These are phyloP conservation scores for Acleris sparsana DNA, from an alignment of 2,888 invertebrate genomes.

Conservation along the genomic window DNA sequence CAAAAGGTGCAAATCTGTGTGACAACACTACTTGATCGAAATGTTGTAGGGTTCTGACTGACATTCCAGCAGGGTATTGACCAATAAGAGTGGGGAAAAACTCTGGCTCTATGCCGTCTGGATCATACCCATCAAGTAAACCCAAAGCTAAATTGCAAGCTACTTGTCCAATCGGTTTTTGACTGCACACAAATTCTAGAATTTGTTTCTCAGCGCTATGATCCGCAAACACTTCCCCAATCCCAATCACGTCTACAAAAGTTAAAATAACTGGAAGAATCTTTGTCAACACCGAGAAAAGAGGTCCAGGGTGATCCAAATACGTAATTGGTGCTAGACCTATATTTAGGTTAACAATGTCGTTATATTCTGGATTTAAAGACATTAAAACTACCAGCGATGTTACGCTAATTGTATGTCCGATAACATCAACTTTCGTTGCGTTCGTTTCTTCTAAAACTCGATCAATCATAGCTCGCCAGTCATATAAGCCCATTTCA, in stretches of 20 bases:
- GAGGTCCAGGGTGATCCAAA: conserved; percentile 4
- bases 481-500: conserved; percentile 15
- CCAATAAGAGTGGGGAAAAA: conserved; percentile 8
- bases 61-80: conserved; percentile 10
- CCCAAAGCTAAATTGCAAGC: background rate
- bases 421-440: conserved; percentile 8
- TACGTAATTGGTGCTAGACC: conserved; percentile 3
- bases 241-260: background rate
- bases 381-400: conserved; percentile 12
- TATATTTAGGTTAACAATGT: conserved; percentile 3
- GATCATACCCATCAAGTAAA: conserved; percentile 5
- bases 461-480: conserved; percentile 17
- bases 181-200: background rate
- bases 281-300: background rate
- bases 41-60: conserved; percentile 13
- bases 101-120: conserved; percentile 14
- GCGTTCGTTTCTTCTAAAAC: conserved; percentile 12
- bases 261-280: background rate
- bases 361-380: conserved; percentile 24
- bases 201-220: conserved; percentile 6
- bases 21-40: conserved; percentile 14
- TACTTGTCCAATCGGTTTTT: conserved; percentile 8
- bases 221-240: conserved; percentile 16
- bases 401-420: conserved; percentile 15
- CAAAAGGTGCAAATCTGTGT: conserved; percentile 11